Percentiles rank a stretch among this genome's conserved stretches.
phyloP scores from a whole-genome alignment of 2,888 invertebrate species.

The Nomada fucata region DNA sequence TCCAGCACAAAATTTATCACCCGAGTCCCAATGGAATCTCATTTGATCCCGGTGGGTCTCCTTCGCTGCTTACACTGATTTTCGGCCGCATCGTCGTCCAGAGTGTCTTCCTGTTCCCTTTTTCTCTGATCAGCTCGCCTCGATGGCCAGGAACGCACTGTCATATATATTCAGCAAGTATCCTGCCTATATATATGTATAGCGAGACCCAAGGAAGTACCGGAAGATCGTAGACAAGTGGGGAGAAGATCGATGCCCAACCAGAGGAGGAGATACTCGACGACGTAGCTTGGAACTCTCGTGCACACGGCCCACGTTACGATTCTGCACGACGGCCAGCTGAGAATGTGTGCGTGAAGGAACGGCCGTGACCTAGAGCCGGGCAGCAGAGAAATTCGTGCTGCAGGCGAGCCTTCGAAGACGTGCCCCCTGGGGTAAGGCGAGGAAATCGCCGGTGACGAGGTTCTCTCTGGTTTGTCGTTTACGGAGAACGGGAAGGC shows the following conservation, averaged over 20 bases:
- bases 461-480: background rate
- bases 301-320: constrained; percentile 16
- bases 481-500: background rate
- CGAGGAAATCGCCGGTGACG: constrained; percentile 3
- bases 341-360: constrained; percentile 20
- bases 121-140: constrained; percentile 44
- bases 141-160: constrained; percentile 74
- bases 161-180: constrained; percentile 79
- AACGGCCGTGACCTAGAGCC: constrained; percentile 76
- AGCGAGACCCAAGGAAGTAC: constrained; percentile 74
- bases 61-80: constrained; percentile 71
- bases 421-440: constrained; percentile 24
- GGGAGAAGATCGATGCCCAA: constrained; percentile 64
- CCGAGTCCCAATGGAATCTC: background rate
- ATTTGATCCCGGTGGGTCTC: background rate
- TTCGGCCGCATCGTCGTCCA: constrained; percentile 69
- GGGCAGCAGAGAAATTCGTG: constrained; percentile 76
- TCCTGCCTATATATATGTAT: constrained; percentile 82
- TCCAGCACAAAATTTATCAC: background rate
- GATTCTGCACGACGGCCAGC: constrained; percentile 10
- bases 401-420: constrained; percentile 68
- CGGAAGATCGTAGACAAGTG: constrained; percentile 68
- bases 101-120: constrained; percentile 40
- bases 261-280: constrained; percentile 58
- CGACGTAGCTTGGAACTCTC: constrained; percentile 42